A percentile compares a stretch with the other conserved stretches of the same genome.
These are phyloP conservation scores for Trissolcus basalis DNA, from an alignment of 1,140 invertebrate genomes.

Conservation along the genomic window DNA sequence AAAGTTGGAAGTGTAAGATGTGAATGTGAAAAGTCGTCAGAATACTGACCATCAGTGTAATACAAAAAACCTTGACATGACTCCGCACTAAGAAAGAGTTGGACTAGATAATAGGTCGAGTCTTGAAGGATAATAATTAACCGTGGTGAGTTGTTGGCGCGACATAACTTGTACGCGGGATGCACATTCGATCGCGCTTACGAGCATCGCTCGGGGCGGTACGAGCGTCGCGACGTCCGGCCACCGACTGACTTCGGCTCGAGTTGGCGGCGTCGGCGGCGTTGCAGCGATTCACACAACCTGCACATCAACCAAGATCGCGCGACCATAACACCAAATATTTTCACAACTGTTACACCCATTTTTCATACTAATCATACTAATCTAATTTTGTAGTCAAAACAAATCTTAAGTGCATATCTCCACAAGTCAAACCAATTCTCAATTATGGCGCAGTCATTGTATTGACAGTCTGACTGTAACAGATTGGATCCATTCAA, in stretches of 20 bases:
- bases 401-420: too few relatives aligned
- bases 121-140: neutral
- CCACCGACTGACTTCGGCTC: slow-evolving; percentile 54
- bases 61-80: slow-evolving; percentile 36
- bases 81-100: slow-evolving; percentile 30
- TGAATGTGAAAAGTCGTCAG: slow-evolving; percentile 1
- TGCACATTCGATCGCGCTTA: slow-evolving; percentile 46
- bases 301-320: slow-evolving; percentile 11
- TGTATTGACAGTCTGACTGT: too few relatives aligned
- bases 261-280: slow-evolving; percentile 42
- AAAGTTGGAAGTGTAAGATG: neutral
- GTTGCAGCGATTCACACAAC: slow-evolving; percentile 56
- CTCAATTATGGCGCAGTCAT: too few relatives aligned
- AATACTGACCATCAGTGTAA: slow-evolving; percentile 60
- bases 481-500: too few relatives aligned
- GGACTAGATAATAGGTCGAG: slow-evolving; percentile 24
- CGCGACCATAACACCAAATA: too few relatives aligned
- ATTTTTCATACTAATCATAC: too few relatives aligned
- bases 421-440: too few relatives aligned
- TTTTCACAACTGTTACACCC: too few relatives aligned
- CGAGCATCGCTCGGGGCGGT: slow-evolving; percentile 40
- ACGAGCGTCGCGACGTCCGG: slow-evolving; percentile 59
- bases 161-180: slow-evolving; percentile 27
- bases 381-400: too few relatives aligned
- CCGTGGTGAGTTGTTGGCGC: slow-evolving; percentile 11